These are phyloP conservation scores for Scytalopus superciliaris DNA, from an alignment of 2,113 vertebrate genomes.

Conservation along the genomic window DNA sequence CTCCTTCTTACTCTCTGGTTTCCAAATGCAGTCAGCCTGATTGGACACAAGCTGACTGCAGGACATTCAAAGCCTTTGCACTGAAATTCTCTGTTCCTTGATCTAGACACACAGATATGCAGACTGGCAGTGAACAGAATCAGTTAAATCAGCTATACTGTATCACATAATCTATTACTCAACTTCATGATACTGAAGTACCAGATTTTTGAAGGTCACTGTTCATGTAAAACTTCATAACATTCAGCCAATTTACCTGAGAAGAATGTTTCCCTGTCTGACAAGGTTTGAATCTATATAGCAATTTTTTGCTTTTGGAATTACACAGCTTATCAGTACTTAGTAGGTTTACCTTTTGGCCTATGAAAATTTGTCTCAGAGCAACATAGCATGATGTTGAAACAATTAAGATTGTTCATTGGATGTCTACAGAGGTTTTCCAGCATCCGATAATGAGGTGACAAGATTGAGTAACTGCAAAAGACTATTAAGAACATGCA, in stretches of 20 bases:
- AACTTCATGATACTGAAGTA: background rate
- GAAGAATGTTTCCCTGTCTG: background rate
- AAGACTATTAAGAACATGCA: background rate
- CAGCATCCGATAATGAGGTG: background rate
- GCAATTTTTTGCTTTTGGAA: background rate
- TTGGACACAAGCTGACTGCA: background rate
- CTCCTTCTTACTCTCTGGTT: background rate
- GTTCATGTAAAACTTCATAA: background rate
- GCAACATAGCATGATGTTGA: background rate
- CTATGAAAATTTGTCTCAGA: background rate
- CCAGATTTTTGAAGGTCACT: background rate
- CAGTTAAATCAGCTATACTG: background rate
- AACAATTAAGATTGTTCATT: background rate
- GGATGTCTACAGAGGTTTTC: background rate
- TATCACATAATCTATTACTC: background rate
- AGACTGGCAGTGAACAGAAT: background rate
- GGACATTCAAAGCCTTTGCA: background rate
- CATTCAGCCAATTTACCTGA: background rate
- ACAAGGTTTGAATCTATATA: background rate
- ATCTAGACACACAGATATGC: background rate
- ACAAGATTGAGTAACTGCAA: background rate
- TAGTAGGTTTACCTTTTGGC: background rate
- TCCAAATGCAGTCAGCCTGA: background rate
- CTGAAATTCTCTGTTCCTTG: background rate
- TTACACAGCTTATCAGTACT: fast-evolving